Base-by-base conservation (phyloP, 2,113 vertebrate species). In the Sylvietta virens region DNA sequence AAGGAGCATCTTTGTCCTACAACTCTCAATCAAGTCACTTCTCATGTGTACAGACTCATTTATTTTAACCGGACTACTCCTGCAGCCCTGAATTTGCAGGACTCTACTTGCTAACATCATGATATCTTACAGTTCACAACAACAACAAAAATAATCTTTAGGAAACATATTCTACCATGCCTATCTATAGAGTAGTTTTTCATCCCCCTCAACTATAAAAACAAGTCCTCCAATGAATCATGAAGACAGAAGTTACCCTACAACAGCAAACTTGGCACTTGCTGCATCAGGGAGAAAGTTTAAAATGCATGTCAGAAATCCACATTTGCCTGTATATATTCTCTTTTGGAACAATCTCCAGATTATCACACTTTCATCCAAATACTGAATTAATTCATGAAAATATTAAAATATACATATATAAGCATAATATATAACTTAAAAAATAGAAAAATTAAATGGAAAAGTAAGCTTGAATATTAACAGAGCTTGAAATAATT, bases 301-400 rank as follows among this genome's bases (percentile, higher is more conserved):
- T 93, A 62, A 69, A 77, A 48, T 7, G 42, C 0, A 0, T 0
- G 0, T 8, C 58, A 78, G 69, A 94, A 74, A 66, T 7, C 17
- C 24, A 0, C 23, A 51, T 69, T 66, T 81, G 28, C 28, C 24
- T 45, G 56, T 74, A 40, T 8, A 4, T 39, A 39, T 33, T 65
- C 15, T 82, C 58, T 61, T 76, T 60, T 18, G 4, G 58, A 91
- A 88, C 24, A 69, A 73, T 21, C 37, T 17, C 12, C n/a, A 77
- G 19, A 16, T 81, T 24, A 86, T 19, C n/a, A 82, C 3, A 24
- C 11, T 84, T 76, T 15, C 57, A 64, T 47, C 48, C 48, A 66
- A 72, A 53, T 22, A 79, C 6, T 53, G 5, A 72, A 42, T 76
- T 45, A 58, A 65, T 71, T 58, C 18, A 26, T 27, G 9, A 28